Evolutionary conservation across 2,797 vertebrate genomes (phyloP).

Genomic region (Chaetodon trifasciatus): DNA sequence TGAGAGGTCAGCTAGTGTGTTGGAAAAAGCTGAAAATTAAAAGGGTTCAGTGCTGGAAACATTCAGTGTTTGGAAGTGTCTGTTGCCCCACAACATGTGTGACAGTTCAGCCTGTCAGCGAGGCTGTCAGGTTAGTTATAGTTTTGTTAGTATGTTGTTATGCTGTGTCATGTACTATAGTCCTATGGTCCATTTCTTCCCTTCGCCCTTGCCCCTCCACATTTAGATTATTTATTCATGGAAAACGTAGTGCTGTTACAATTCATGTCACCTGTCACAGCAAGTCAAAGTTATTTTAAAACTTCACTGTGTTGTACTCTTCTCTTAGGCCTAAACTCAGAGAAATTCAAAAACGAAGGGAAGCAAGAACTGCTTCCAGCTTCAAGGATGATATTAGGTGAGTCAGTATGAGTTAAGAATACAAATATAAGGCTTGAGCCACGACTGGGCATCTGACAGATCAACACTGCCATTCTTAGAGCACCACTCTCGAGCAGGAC

Average conservation of each 20-base stretch:
- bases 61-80: too few species aligned
- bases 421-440: neutral
- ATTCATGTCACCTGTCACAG: neutral
- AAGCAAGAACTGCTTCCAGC: conserved; percentile 4
- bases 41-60: too few species aligned
- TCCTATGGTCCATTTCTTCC: neutral
- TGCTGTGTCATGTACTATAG: neutral
- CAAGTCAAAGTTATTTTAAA: neutral
- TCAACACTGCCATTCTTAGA: neutral
- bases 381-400: conserved; percentile 1
- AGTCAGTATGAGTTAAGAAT: conserved; percentile 9
- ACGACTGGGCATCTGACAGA: neutral
- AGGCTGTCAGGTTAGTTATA: neutral
- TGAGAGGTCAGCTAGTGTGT: too few species aligned
- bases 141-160: neutral
- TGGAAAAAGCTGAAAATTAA: too few species aligned
- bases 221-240: neutral
- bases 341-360: neutral
- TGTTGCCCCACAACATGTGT: too few species aligned
- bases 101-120: too few species aligned
- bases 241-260: neutral
- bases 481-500: neutral
- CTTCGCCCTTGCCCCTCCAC: neutral
- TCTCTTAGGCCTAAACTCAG: neutral
- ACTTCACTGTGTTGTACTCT: neutral